Base-by-base conservation (phyloP, 2,113 vertebrate species). In the Mirounga angustirostris region DNA sequence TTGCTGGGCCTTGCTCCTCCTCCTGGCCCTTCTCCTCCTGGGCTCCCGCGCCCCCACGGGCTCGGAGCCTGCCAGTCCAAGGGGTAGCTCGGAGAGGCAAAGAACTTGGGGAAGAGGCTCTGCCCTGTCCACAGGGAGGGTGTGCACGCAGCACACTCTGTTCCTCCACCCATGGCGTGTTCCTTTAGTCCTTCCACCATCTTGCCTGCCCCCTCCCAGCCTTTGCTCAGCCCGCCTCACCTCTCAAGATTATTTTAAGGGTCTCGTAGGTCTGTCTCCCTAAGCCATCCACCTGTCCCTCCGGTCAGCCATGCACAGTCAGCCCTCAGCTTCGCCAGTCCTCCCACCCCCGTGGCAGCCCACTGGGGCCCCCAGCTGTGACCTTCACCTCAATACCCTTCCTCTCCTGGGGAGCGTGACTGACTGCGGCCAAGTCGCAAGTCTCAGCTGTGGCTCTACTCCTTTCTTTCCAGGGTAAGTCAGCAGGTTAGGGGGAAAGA, bases 71-170 rank as follows among this genome's bases (percentile, higher is more conserved):
- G 21, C 10, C 33, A 15, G 43, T 36, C 63, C 73, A 4, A 0
- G 50, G 58, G 13, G 16, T 24, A 22, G 33, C 36, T 43, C 28
- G 0, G 58, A 76, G 59, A 74, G 4, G 26, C n/a, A 36, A 10
- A 84, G 65, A 61, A 28, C 82, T 33, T 30, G 18, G 54, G 43
- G 58, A 84, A 73, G 58, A 50, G 81, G 50, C n/a, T 54, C 28
- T 90, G 63, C 28, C 10, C 22, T 1, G 36, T 21, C 40, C 33
- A 46, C 61, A 0, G 1, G 67, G 33, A 7, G 7, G 9, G 7
- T 0, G 6, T 0, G 9, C 4, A 6, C 80, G 21, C 7, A 43
- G 84, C 30, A 18, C 74, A 24, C 46, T 21, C 43, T 11, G 0
- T 26, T 22, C 24, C 21, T 33, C 24, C 16, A 5, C 65, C 67